Conservation (phyloP, 1,140 invertebrate species). For the Euwallacea similis region DNA sequence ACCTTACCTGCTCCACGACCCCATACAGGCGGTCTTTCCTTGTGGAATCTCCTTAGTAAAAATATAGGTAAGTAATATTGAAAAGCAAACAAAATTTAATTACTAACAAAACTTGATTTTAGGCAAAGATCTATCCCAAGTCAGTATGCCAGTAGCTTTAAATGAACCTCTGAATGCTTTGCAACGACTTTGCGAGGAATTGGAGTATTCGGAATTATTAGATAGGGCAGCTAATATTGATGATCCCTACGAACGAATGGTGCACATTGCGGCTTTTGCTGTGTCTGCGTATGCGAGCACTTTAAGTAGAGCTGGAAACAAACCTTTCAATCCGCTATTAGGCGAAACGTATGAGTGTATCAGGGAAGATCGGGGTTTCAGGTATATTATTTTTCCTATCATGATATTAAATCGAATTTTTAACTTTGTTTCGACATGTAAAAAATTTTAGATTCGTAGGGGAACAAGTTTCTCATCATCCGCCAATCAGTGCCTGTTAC, state of each 20-base stretch:
- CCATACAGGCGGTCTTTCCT: conserved; percentile 70
- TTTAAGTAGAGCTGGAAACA: conserved; percentile 77
- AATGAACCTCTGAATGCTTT: conserved; percentile 87
- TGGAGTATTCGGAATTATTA: conserved; percentile 81
- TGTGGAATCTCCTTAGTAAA: conserved; percentile 81
- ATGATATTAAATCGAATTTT: neutral
- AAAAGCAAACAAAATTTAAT: neutral
- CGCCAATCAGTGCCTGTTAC: conserved; percentile 81
- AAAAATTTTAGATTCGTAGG: conserved; percentile 59
- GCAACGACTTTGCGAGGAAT: conserved; percentile 80
- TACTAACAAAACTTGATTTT: conserved; percentile 3
- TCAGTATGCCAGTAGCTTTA: conserved; percentile 80
- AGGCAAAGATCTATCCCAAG: conserved; percentile 78
- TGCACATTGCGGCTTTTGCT: conserved; percentile 79
- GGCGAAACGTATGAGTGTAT: conserved; percentile 86
- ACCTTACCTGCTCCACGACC: conserved; percentile 72
- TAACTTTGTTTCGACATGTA: conserved; percentile 31
- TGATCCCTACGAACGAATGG: conserved; percentile 71
- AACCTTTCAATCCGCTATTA: conserved; percentile 86
- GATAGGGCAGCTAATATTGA: conserved; percentile 68
- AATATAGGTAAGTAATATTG: conserved; percentile 67
- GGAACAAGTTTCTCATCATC: conserved; percentile 76
- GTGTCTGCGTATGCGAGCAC: conserved; percentile 80
- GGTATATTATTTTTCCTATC: conserved; percentile 12
- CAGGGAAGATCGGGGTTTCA: conserved; percentile 75